A percentile compares a stretch with the other conserved stretches of the same genome.
phyloP scores from a whole-genome alignment of 2,797 vertebrate genomes.

The Graptemys geographica region DNA sequence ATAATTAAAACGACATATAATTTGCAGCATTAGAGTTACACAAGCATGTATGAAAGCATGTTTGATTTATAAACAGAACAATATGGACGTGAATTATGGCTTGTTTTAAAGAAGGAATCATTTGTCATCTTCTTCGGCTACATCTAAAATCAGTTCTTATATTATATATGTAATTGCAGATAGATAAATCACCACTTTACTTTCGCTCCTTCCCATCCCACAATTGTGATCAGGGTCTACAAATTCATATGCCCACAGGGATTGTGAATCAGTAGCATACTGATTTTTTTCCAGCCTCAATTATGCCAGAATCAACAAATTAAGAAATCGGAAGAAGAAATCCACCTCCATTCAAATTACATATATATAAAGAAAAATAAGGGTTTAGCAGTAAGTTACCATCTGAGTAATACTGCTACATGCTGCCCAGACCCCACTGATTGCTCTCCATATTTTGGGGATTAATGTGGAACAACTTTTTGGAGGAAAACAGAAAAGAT shows the following conservation, averaged over 20 bases:
- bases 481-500: background rate
- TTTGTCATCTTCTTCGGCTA: slow-evolving; percentile 10
- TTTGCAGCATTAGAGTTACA: slow-evolving; percentile 46
- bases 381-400: background rate
- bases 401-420: background rate
- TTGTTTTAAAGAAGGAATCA: slow-evolving; percentile 24
- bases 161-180: slow-evolving; percentile 35
- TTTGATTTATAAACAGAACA: slow-evolving; percentile 16
- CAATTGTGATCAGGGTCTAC: background rate
- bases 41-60: slow-evolving; percentile 8
- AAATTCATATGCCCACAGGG: background rate
- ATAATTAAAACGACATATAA: background rate
- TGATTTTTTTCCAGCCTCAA: background rate
- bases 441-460: background rate
- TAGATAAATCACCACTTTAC: slow-evolving; percentile 44
- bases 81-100: background rate
- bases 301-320: slow-evolving; percentile 17
- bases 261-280: background rate
- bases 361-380: rapidly evolving
- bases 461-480: background rate
- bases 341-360: background rate
- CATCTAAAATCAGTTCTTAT: slow-evolving; percentile 40
- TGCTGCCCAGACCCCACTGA: background rate
- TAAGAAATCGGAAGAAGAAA: background rate
- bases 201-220: slow-evolving; percentile 49